Evolutionary conservation across 2,113 vertebrate species (phyloP), one percentile per base, ranked within the genome.

Genomic region (Sterrhoptilus dennistouni): DNA sequence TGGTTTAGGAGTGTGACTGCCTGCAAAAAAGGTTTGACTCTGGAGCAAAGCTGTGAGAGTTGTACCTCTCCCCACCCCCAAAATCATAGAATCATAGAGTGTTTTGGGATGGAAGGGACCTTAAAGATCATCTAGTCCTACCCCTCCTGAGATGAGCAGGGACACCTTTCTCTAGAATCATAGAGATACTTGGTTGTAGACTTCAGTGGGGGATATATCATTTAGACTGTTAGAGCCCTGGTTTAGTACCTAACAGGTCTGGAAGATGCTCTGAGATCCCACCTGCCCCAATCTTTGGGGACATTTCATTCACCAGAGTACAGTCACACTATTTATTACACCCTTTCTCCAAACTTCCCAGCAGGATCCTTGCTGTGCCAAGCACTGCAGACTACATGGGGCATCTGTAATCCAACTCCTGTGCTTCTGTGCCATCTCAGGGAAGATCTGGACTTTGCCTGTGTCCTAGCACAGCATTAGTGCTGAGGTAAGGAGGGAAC

Each of bases 111-210:
- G 12, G 40, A 83, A 77, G 12, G 9, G 35, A 42, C 9, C 18
- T 42, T 49, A 56, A 61, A 42, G 56, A 42, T 69, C 21, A 19
- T 17, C 40, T 33, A 6, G 22, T 49, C 36, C 40, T 27, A 54
- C 5, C 6, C 2, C 8, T 5, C 7, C 3, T 10, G 6, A 8
- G 5, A 23, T 27, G 27, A 40, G 22, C 22, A 63, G 12, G 31
- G 49, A 33, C 21, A 14, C 47, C 47, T 49, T 49, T 49, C 23
- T 24, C 10, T 56, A 28, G 35, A 63, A 49, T 63, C 45, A 38
- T 33, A 35, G 28, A 64, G 11, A 3, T 18, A n/a, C 5, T 76
- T 69, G 9, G 4, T 31, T 72, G 23, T 45, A 54, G 45, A n/a
- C 9, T 61, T 57, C 36, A 33, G 4, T 42, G 36, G 8, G 8